Evolutionary conservation across 1,140 invertebrate genomes (phyloP).

Genomic region (Popillia japonica): DNA sequence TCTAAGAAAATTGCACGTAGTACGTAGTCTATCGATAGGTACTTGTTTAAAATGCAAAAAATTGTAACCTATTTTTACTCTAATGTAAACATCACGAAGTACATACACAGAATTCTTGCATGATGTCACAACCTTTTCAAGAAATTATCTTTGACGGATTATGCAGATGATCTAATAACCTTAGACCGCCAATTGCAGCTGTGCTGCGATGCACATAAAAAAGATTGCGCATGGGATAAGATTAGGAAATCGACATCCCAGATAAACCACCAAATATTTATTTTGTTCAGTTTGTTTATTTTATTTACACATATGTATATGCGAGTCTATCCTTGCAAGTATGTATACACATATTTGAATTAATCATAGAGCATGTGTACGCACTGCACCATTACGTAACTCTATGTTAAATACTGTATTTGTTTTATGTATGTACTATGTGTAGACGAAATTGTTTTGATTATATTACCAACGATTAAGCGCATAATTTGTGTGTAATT

Average conservation of each 20-base stretch:
- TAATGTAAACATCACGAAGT: not conserved
- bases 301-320: conserved; percentile 3
- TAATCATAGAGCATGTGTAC: not conserved
- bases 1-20: too few species aligned
- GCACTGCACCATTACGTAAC: not conserved
- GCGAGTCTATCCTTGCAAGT: not conserved
- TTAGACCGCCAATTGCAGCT: not conserved
- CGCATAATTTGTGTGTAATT: conserved; percentile 23
- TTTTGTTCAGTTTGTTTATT: conserved; percentile 24
- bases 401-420: not conserved
- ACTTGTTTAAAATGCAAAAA: too few species aligned
- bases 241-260: conserved; percentile 14
- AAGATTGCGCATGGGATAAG: conserved; percentile 14
- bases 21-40: too few species aligned
- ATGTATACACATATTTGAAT: not conserved
- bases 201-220: not conserved
- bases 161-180: conserved; percentile 29
- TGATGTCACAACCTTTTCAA: conserved; percentile 1
- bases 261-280: conserved; percentile 31
- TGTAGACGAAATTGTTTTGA: not conserved
- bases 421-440: too few species aligned
- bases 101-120: not conserved
- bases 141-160: not conserved
- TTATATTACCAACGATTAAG: conserved; percentile 21
- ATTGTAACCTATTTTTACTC: not conserved